phyloP scores from a whole-genome alignment of 2,797 vertebrate species.

The Epinephelus coioides region DNA sequence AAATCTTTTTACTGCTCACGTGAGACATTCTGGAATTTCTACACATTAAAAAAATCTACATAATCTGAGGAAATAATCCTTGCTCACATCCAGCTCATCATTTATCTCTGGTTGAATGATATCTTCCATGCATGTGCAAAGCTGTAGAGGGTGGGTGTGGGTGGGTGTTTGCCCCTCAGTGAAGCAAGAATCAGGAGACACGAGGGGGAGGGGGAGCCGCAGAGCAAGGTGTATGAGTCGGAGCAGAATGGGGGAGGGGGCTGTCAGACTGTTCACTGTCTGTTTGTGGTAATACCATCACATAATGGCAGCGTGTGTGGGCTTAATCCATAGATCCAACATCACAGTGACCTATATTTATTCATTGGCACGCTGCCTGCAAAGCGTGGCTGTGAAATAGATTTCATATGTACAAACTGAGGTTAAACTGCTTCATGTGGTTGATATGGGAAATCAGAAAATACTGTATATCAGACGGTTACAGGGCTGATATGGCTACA shows the following conservation, averaged over 20 bases:
- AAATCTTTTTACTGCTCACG: slow-evolving; percentile 11
- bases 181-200: slow-evolving; percentile 19
- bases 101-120: slow-evolving; percentile 1
- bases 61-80: slow-evolving; percentile 35
- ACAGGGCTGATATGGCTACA: not conserved
- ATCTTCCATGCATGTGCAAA: not conserved
- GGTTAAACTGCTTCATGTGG: slow-evolving; percentile 32
- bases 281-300: slow-evolving; percentile 55
- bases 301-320: slow-evolving; percentile 43
- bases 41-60: not conserved
- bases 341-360: slow-evolving; percentile 51
- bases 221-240: slow-evolving; percentile 16
- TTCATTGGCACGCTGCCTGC: slow-evolving; percentile 8
- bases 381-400: slow-evolving; percentile 22
- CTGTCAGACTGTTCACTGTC: slow-evolving; percentile 58
- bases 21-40: slow-evolving; percentile 16
- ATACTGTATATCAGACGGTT: slow-evolving; percentile 5
- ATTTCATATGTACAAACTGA: slow-evolving; percentile 33
- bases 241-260: slow-evolving; percentile 54
- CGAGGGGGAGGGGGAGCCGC: slow-evolving; percentile 17
- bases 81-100: slow-evolving; percentile 8
- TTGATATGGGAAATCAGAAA: slow-evolving; percentile 26
- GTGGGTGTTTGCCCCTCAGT: not conserved
- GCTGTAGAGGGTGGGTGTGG: slow-evolving; percentile 21
- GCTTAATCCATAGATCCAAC: slow-evolving; percentile 58